Base-by-base conservation (phyloP, 2,888 invertebrate genomes). In the Orthonevra nobilis region DNA sequence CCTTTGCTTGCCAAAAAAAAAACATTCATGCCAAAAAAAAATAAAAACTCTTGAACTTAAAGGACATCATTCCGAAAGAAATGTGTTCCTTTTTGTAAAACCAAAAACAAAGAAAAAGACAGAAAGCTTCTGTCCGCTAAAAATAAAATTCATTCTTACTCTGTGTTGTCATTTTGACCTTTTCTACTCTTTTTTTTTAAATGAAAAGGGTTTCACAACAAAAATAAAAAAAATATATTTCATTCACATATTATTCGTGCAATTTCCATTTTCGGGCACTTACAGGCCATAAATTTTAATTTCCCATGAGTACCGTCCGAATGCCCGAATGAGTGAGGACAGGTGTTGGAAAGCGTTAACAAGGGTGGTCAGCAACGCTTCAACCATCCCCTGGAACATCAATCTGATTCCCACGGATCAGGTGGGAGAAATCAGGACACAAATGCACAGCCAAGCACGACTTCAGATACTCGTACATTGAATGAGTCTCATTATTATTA, bases 211-310 rank as follows among this genome's bases (percentile, higher is more conserved):
- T 64, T 69, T 48, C 36, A 38, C 20, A 5, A 5, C 36, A 52
- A 54, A 58, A 58, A 77, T 77, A 77, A 60, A 66, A 48, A n/a
- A 72, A 72, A 77, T 60, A 64, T 60, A 60, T 77, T 58, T 60
- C 64, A 46, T 46, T 60, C 72, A 72, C 77, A 77, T 58, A 72
- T 72, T 66, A 72, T 77, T 64, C 64, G 52, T 60, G 40, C 64
- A 77, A 72, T 72, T 72, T 64, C 72, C 77, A 77, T 77, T 77
- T 77, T 77, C 44, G 72, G 72, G 52, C 64, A 77, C 77, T 77
- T 77, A 72, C 58, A 44, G 26, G 72, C 44, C 54, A 66, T 72
- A 66, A 52, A 77, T 77, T 66, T 77, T 60, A 72, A 77, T 77
- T 72, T 77, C 64, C 77, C 72, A 38, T 7, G 77, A 72, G 72